phyloP scores from a whole-genome alignment of 2,888 invertebrate genomes.

The Clostera curtula region DNA sequence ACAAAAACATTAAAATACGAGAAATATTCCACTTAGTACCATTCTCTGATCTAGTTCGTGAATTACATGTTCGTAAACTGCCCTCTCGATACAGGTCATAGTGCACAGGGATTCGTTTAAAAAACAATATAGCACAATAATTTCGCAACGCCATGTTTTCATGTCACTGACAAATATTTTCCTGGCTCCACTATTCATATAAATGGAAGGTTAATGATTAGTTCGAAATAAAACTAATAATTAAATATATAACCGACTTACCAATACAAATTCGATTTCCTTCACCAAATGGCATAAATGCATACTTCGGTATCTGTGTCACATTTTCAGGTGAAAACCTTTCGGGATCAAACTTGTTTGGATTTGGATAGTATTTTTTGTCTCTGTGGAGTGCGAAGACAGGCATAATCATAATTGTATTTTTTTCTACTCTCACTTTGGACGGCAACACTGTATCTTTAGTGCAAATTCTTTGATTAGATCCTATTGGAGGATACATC shows the following conservation, averaged over 20 bases:
- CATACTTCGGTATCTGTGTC: slow-evolving; percentile 34
- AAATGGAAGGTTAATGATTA: too few species aligned
- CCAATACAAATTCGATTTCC: slow-evolving; percentile 68
- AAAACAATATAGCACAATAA: not conserved
- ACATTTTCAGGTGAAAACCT: slow-evolving; percentile 46
- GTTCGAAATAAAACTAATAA: not conserved
- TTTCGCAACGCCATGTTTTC: too few species aligned
- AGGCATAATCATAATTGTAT: slow-evolving; percentile 26
- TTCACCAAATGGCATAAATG: slow-evolving; percentile 65
- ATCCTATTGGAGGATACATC: slow-evolving; percentile 43
- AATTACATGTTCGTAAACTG: too few species aligned
- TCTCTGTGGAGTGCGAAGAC: slow-evolving; percentile 47
- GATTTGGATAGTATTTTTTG: slow-evolving; percentile 43
- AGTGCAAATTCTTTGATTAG: slow-evolving; percentile 36
- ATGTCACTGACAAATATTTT: too few species aligned
- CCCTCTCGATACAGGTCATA: too few species aligned
- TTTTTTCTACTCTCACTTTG: slow-evolving; percentile 34
- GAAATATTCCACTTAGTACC: too few species aligned
- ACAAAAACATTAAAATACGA: not conserved
- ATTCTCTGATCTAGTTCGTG: too few species aligned
- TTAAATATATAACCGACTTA: slow-evolving; percentile 30
- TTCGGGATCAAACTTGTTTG: slow-evolving; percentile 58
- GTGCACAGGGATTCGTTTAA: not conserved
- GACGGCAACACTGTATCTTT: slow-evolving; percentile 36
- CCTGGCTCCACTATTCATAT: too few species aligned